Evolutionary conservation across 2,888 invertebrate genomes (phyloP).

Genomic region (Parasteatoda lunata): DNA sequence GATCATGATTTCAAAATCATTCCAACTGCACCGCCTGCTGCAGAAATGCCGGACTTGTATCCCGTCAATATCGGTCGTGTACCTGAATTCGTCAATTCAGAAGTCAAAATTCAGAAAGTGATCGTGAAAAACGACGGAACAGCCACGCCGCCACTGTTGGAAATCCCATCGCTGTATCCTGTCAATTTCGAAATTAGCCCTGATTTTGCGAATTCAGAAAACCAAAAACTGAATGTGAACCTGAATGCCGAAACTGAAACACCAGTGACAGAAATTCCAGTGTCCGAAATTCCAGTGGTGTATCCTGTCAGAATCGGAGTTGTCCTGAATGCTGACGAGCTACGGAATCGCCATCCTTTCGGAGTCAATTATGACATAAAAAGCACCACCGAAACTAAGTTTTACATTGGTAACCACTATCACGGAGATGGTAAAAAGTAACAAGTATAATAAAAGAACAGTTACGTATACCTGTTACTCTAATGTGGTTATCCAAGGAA

Average conservation of each 20-base stretch:
- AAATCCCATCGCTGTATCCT: background rate
- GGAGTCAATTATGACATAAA: constrained; percentile 2
- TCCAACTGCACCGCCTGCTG: background rate
- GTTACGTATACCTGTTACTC: no score
- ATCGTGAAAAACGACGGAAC: background rate
- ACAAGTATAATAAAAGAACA: no score
- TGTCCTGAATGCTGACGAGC: background rate
- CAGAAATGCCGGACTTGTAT: background rate
- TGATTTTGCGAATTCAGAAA: background rate
- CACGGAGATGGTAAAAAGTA: no score
- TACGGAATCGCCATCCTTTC: constrained; percentile 20
- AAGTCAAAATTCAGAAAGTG: no score
- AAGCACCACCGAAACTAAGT: background rate
- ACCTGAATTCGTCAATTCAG: no score
- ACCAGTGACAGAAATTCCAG: no score
- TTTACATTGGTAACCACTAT: no score
- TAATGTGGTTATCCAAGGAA: no score
- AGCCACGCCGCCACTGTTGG: background rate
- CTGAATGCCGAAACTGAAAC: no score
- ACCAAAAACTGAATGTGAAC: background rate
- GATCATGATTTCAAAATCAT: background rate
- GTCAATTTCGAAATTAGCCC: background rate
- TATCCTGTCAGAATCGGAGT: background rate
- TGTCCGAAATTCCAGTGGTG: background rate
- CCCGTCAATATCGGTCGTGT: background rate